Base-by-base conservation (phyloP, 2,797 vertebrate species). In the Falco cherrug region DNA sequence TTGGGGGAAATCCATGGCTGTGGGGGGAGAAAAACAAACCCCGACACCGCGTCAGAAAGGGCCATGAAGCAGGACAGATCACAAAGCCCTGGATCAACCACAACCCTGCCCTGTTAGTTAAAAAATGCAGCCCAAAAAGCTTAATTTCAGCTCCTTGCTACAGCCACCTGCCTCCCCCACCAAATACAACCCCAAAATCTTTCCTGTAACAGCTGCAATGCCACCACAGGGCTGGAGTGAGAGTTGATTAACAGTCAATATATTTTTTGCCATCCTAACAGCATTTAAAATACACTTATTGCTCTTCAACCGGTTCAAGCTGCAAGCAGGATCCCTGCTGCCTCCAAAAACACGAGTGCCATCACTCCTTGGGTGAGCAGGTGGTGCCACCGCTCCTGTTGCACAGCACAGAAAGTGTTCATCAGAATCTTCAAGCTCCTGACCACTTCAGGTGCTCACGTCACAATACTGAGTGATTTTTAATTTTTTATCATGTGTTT, bases 1-100 rank as follows among this genome's bases (percentile, higher is more conserved):
- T 98, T 99, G 99, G 0, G 99, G 99, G 96, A 99, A 99, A 97
- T 99, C 99, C 99, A 99, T 99, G 70, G 93, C 97, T 97, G 97
- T 3, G 13, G 63, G 53, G 64, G 78, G 54, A 48, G 24, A 15
- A 31, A 37, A 41, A 12, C 16, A 80, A 35, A 80, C 6, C 15
- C 26, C 2, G 0, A 12, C 0, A 4, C 41, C 0, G 0, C 0
- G 0, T 24, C 13, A 5, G 15, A 25, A 51, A 56, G 51, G 31
- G 39, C 24, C 0, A 3, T 0, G 1, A 14, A 79, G 25, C 8
- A 35, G 25, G 41, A 47, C 18, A 48, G 51, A 24, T 22, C 17
- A 10, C 24, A 7, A 43, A 74, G 61, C 6, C 28, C 16, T 0
- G 1, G 43, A 45, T 24, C 29, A 37, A 35, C 18, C 39, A 15